phyloP scores from a whole-genome alignment of 2,113 vertebrate genomes.

The Platysteira castanea region DNA sequence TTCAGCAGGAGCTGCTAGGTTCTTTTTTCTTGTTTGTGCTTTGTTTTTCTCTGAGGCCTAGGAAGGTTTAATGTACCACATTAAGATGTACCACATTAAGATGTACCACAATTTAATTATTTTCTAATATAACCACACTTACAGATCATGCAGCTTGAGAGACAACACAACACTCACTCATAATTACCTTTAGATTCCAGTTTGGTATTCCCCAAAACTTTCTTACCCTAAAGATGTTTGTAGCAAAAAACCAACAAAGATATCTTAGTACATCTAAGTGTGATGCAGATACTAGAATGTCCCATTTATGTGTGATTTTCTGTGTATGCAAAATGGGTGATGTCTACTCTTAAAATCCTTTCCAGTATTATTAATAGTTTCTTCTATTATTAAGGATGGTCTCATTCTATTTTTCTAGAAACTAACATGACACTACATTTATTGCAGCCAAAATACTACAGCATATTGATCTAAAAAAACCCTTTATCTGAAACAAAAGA shows the following conservation, averaged over 20 bases:
- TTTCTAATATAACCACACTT: not conserved
- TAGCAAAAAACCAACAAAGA: not conserved
- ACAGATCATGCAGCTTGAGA: not conserved
- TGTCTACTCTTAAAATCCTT: not conserved
- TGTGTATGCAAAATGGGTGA: not conserved
- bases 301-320: not conserved
- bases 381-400: not conserved
- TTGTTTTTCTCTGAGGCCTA: not conserved
- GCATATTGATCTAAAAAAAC: not conserved
- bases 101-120: not conserved
- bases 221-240: not conserved
- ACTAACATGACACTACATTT: not conserved
- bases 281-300: not conserved
- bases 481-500: not conserved
- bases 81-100: not conserved
- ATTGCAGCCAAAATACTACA: not conserved
- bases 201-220: not conserved
- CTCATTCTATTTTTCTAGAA: not conserved
- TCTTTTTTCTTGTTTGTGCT: not conserved
- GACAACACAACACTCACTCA: not conserved
- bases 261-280: not conserved
- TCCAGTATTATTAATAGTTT: not conserved
- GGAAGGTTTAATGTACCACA: not conserved
- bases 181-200: not conserved
- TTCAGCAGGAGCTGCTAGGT: not conserved